Conservation (phyloP, 2,113 vertebrate species). For the Xenotilapia longispinis region DNA sequence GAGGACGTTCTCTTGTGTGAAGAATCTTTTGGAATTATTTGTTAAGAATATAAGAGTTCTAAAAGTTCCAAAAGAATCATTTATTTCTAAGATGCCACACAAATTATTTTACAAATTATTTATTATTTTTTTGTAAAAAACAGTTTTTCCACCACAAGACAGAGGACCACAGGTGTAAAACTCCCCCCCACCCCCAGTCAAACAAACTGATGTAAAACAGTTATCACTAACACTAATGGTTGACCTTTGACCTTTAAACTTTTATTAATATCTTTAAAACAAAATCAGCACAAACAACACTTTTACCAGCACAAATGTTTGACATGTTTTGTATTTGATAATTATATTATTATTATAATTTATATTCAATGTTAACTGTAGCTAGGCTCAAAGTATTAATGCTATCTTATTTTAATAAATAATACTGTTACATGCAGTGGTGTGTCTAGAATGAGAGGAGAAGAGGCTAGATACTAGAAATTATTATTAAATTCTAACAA, state of each 20-base stretch:
- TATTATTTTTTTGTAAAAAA: no score
- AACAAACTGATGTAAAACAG: background rate
- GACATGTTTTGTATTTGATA: background rate
- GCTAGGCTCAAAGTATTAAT: fast-evolving
- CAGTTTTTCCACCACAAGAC: no score
- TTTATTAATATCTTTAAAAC: background rate
- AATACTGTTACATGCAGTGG: fast-evolving
- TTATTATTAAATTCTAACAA: no score
- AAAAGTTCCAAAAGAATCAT: no score
- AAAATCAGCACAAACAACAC: background rate
- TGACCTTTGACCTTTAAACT: background rate
- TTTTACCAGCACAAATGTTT: fast-evolving
- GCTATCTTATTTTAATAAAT: background rate
- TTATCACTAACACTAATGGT: background rate
- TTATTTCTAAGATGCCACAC: background rate
- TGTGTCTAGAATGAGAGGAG: no score
- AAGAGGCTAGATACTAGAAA: no score
- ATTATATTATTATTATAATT: background rate
- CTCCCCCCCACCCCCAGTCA: background rate
- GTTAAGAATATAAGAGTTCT: no score
- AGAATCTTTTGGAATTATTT: no score
- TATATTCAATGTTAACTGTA: background rate
- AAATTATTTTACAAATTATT: background rate
- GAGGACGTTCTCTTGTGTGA: no score
- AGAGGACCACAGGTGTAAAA: no score